Evolutionary conservation across 2,888 invertebrate genomes (phyloP), one percentile per base, ranked within the genome.

Genomic region (Tanypteryx hageni): DNA sequence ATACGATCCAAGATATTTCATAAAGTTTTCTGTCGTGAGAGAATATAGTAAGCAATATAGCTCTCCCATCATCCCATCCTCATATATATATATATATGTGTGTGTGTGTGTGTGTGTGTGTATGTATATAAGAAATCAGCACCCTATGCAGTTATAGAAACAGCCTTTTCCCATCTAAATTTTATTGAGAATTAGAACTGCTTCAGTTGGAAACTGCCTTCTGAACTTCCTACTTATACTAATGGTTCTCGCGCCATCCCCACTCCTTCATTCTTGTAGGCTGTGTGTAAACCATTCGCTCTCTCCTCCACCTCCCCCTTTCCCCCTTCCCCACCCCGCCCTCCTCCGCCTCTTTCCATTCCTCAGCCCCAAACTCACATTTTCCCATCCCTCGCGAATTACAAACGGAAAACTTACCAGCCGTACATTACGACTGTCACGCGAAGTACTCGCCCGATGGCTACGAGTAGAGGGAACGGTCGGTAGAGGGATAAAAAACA

Each of bases 371-470:
- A 64, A 4, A 82, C 18, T 57, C 83, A n/a, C 57, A 57, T 57
- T n/a, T 11, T 57, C 83, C 83, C 83, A 83, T 31, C 18, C 56
- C n/a, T 44, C 89, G 44, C 64, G 89, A 89, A 86, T 86, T 89
- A 89, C 89, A 89, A 89, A 89, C 89, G 89, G 64, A 89, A 89
- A 89, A 68, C 89, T 89, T 89, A 89, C 27, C 89, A 56, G 64
- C 89, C 44, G 89, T 64, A 89, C 89, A 89, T 89, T 89, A 89
- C 89, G 89, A 89, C 89, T 89, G 89, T 89, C 89, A 89, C 89
- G 61, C 64, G 61, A 89, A 68, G 89, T 89, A 64, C 64, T 89
- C 89, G n/a, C 18, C 83, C 83, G 83, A 9, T 57, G 14, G 64
- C 68, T 89, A 31, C 89, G 76, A 76, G 68, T 18, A 44, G 64